A percentile compares a stretch with the other conserved stretches of the same genome.
These are phyloP conservation scores for Deilephila porcellus DNA, from an alignment of 2,888 invertebrate species.

Conservation along the genomic window DNA sequence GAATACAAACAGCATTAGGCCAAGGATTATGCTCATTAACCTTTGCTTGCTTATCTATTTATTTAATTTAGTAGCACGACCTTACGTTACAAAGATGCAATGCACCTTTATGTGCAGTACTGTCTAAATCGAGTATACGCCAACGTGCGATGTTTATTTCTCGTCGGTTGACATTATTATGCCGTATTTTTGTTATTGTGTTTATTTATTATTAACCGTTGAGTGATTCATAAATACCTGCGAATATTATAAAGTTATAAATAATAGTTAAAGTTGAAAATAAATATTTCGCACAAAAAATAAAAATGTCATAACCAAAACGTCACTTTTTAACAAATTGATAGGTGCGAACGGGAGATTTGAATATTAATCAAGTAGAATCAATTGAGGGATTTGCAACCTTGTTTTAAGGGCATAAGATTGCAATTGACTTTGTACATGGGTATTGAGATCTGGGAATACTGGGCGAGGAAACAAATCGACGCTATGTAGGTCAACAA, in stretches of 20 bases:
- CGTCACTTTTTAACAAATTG: conserved; percentile 47
- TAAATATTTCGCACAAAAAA: background rate
- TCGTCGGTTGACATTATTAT: too few species aligned
- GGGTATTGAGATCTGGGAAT: conserved; percentile 45
- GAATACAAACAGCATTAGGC: background rate
- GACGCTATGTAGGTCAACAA: conserved; percentile 63
- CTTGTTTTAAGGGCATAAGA: conserved; percentile 50
- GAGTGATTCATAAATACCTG: too few species aligned
- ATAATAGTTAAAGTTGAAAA: background rate
- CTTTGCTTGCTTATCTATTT: background rate
- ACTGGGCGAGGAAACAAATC: conserved; percentile 31
- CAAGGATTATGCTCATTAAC: background rate
- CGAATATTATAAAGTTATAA: too few species aligned
- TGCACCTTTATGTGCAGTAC: too few species aligned
- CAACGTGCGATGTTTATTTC: too few species aligned
- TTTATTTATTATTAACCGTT: too few species aligned
- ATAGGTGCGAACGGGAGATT: conserved; percentile 55
- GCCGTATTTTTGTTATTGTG: too few species aligned
- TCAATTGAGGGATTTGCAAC: conserved; percentile 42
- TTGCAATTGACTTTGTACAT: conserved; percentile 48
- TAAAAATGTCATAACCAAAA: conserved; percentile 19
- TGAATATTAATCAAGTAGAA: conserved; percentile 54
- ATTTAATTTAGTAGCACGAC: too few species aligned
- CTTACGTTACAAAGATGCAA: too few species aligned
- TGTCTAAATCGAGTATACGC: too few species aligned